Base-by-base conservation (phyloP, 92 coral and sea anemone species). In the Porites rus region DNA sequence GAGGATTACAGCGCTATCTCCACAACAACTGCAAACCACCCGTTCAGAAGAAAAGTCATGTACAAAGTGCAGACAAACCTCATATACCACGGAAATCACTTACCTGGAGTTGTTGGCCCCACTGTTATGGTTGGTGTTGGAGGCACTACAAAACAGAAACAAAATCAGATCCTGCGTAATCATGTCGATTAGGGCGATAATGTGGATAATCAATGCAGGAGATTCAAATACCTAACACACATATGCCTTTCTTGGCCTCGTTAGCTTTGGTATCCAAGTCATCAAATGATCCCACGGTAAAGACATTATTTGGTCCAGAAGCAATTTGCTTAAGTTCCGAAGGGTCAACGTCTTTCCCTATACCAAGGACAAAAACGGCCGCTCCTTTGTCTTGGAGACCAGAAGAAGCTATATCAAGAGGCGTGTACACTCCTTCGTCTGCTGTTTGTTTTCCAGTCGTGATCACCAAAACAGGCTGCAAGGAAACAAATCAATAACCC, bases 361-460 rank as follows among this genome's bases (percentile, higher is more conserved):
- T 72, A 17, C 93, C 93, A n/a, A 90, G 25, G 5, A 89, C 90
- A 67, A 60, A 90, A 53, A 90, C 84, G 11, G 75, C 76, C 50
- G 83, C 75, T 59, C 92, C 88, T 86, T 76, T 65, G 4, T 66
- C 70, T 81, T 92, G 86, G 4, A 92, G 50, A 7, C 75, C 25
- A 7, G 77, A 65, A 6, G 95, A 81, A 50, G 88, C 90, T n/a
- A 58, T 53, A 22, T 54, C 56, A 22, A 92, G 90, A 2, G 86
- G 74, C 12, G 94, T 84, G 68, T 73, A 84, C 0, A 66, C 51
- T 22, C 90, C 90, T 52, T 50, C 52, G 20, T 89, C 81, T 75
- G 28, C 86, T 24, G 92, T 92, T 65, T 92, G 95, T 31, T 71
- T 66, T 46, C 95, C 95, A 28, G 86, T 84, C 0, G 95, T 92